These are phyloP conservation scores for Pao palembangensis DNA, from an alignment of 2,113 vertebrate genomes.

Conservation along the genomic window DNA sequence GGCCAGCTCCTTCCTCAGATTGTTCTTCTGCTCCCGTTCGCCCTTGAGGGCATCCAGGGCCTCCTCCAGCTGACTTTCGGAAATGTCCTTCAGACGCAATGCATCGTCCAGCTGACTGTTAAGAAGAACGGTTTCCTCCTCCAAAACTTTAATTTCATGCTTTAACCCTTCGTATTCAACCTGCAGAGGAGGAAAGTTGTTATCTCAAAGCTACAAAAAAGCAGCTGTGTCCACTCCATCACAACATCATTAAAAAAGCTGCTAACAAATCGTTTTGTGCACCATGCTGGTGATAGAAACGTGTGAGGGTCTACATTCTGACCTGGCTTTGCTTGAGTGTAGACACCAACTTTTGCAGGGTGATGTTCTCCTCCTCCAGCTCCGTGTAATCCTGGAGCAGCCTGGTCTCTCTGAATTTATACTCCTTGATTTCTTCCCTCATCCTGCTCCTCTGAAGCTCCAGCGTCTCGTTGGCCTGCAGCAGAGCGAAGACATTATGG, in stretches of 20 bases:
- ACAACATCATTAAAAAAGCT: no score
- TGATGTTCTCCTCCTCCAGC: constrained; percentile 98
- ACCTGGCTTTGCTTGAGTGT: constrained; percentile 97
- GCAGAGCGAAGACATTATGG: neutral
- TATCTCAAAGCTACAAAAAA: no score
- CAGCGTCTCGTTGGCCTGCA: constrained; percentile 87
- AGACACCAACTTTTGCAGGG: constrained; percentile 93
- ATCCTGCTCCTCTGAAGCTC: constrained; percentile 90
- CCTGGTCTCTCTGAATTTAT: constrained; percentile 91
- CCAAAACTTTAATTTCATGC: constrained; percentile 96
- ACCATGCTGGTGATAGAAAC: no score
- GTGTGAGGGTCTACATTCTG: neutral
- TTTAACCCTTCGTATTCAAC: constrained; percentile 98
- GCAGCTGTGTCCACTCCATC: neutral
- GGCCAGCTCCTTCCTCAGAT: constrained; percentile 90
- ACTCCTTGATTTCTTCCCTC: constrained; percentile 96
- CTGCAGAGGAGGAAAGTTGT: constrained; percentile 63
- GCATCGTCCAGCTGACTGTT: constrained; percentile 98
- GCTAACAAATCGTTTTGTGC: no score
- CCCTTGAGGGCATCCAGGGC: constrained; percentile 92
- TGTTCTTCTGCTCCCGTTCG: constrained; percentile 96
- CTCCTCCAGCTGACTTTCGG: constrained; percentile 91
- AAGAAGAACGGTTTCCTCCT: constrained; percentile 93
- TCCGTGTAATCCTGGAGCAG: constrained; percentile 97
- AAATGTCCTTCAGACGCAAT: constrained; percentile 91